phyloP scores from a whole-genome alignment of 1,140 invertebrate genomes.

The Sinonovacula constricta region DNA sequence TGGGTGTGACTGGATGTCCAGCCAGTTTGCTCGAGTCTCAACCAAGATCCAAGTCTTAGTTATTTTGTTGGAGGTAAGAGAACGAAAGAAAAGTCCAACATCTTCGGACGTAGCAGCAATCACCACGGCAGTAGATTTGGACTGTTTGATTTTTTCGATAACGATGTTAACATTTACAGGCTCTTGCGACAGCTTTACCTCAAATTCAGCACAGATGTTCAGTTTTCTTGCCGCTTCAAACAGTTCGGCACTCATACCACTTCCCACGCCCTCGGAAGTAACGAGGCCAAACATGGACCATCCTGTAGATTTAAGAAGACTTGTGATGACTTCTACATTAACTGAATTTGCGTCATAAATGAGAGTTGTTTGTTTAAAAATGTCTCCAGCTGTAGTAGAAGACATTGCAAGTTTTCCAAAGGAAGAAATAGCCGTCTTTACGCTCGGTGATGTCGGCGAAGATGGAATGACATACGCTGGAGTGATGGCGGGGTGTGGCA shows the following conservation, averaged over 20 bases:
- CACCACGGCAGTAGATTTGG: slow-evolving; percentile 45
- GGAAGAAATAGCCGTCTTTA: neutral
- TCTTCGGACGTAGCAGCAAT: slow-evolving; percentile 52
- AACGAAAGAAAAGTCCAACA: slow-evolving; percentile 52
- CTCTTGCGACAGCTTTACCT: neutral
- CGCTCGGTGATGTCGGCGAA: neutral
- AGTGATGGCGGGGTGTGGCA: slow-evolving; percentile 44
- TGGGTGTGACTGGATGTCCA: slow-evolving; percentile 36
- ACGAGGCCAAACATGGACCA: slow-evolving; percentile 47
- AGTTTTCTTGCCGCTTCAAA: neutral
- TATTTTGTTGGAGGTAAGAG: slow-evolving; percentile 31
- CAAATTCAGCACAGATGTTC: slow-evolving; percentile 13
- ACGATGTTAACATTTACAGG: neutral
- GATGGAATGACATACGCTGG: slow-evolving; percentile 55
- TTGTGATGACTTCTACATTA: slow-evolving; percentile 26
- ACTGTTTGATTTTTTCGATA: neutral
- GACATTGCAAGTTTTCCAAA: slow-evolving; percentile 32
- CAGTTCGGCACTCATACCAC: neutral
- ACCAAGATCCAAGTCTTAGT: slow-evolving; percentile 60
- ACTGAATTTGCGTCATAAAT: slow-evolving; percentile 14
- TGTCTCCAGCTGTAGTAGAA: neutral
- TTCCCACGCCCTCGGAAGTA: slow-evolving; percentile 7
- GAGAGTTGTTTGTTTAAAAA: slow-evolving; percentile 2
- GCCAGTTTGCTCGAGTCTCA: slow-evolving; percentile 59
- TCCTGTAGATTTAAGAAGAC: slow-evolving; percentile 19